Evolutionary conservation across 2,113 vertebrate genomes (phyloP), one percentile per base, ranked within the genome.

Genomic region (Elaphurus davidianus): DNA sequence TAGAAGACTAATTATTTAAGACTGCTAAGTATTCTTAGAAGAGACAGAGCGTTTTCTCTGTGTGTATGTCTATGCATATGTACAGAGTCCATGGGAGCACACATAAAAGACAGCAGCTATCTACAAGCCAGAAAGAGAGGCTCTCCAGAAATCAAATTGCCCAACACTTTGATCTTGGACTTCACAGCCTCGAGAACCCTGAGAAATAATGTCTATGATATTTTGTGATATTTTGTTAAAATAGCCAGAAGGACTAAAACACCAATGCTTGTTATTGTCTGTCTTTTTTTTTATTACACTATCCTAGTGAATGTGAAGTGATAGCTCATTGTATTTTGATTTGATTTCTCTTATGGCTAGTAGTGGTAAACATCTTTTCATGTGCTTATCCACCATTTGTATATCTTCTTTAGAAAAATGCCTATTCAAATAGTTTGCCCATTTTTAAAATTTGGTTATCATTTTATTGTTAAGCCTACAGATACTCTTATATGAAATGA

Each of bases 361-460:
- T 54, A 13, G 45, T 33, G 23, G 25, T n/a, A 40, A 90, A 36
- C 9, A 78, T 78, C 55, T 96, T 94, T 57, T 28, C 11, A 40
- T 64, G 25, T 50, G 7, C 13, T 74, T 62, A 81, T 60, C 50
- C 50, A 7, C 27, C 43, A 79, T 59, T 89, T 83, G n/a, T 50
- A 7, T 87, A 67, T 87, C 47, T 95, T 96, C 45, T 97, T 88
- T 79, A 94, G 64, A 97, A 81, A 78, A 90, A 93, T 60, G 12
- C 64, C 71, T 78, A 12, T 71, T 95, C 60, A 78, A 60, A 87
- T 54, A 52, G 8, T 88, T 96, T 52, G 43, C 59, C 21, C 40
- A 25, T 55, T 71, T 94, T 79, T 43, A 30, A 15, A 92, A 14
- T 62, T 62, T 27, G n/a, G 16, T 81, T 81, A 52, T 62, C 60